Conservation (phyloP, 2,797 vertebrate genomes). For the Cryptoprocta ferox region DNA sequence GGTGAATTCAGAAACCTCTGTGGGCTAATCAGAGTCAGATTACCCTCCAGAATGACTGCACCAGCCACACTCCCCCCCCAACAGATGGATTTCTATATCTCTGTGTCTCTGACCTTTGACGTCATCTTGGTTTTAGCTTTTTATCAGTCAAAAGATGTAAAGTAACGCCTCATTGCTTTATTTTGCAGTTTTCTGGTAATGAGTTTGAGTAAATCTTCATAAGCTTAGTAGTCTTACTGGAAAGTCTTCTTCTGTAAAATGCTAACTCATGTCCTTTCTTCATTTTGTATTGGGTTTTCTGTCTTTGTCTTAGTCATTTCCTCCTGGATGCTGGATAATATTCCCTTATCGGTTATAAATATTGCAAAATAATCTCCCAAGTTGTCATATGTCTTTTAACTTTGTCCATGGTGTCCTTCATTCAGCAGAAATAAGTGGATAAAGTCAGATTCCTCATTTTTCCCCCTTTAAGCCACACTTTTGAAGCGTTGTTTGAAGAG, state of each 20-base stretch:
- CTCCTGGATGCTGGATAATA: background rate
- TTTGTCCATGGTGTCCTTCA: background rate
- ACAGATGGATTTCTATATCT: background rate
- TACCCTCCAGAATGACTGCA: background rate
- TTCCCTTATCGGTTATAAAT: background rate
- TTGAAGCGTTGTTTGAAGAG: background rate
- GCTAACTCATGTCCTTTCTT: background rate
- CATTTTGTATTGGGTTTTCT: background rate
- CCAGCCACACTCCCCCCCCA: background rate
- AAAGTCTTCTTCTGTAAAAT: background rate
- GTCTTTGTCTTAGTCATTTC: background rate
- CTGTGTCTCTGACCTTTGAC: background rate
- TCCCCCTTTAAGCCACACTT: background rate
- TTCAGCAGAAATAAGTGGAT: background rate
- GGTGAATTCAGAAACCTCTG: background rate
- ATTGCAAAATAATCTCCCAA: background rate
- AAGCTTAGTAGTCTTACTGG: background rate
- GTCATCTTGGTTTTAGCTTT: background rate
- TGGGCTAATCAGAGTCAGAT: background rate
- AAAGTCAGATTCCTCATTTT: background rate
- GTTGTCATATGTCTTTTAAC: background rate
- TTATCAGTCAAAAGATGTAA: background rate
- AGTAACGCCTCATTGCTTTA: background rate
- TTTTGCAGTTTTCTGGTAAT: background rate
- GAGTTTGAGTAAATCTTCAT: background rate